Percentiles rank a stretch among this genome's conserved stretches.
Conservation (phyloP, 2,888 invertebrate species). For the Himalopsyche anomala region DNA sequence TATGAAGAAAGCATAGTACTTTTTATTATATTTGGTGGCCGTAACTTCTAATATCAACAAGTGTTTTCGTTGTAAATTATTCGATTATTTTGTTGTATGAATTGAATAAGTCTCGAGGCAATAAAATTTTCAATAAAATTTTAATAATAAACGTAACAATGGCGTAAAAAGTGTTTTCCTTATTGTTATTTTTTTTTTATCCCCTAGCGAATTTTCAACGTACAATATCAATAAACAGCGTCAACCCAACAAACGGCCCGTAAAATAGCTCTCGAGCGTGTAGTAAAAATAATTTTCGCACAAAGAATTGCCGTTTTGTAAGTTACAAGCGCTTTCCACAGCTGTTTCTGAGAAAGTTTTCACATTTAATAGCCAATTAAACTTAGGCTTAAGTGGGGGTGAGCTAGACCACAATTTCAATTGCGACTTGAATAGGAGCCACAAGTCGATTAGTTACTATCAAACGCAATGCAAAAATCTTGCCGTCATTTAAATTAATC, state of each 20-base stretch:
- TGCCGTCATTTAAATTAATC: not conserved
- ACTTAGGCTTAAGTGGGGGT: not conserved
- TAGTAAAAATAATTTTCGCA: conserved; percentile 23
- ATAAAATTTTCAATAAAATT: conserved; percentile 1
- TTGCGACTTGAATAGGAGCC: not conserved
- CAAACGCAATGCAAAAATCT: not conserved
- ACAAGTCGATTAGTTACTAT: conserved; percentile 5
- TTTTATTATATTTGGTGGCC: no score
- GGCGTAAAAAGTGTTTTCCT: conserved; percentile 16
- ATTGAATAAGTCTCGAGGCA: not conserved
- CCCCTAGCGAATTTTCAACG: not conserved
- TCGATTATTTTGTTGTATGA: not conserved
- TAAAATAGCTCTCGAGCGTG: conserved; percentile 30
- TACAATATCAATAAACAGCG: conserved; percentile 34
- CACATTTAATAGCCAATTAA: conserved; percentile 26
- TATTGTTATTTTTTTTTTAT: conserved; percentile 11
- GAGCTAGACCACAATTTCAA: conserved; percentile 1
- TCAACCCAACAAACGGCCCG: conserved; percentile 17
- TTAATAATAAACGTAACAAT: conserved; percentile 11
- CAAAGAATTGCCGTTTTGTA: conserved; percentile 10
- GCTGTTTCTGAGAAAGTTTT: conserved; percentile 20
- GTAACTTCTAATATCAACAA: not conserved
- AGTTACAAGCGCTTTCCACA: conserved; percentile 26
- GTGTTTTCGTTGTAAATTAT: not conserved
- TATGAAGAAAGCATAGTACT: no score